These are phyloP conservation scores for Tichodroma muraria DNA, from an alignment of 2,113 vertebrate species.

Conservation along the genomic window DNA sequence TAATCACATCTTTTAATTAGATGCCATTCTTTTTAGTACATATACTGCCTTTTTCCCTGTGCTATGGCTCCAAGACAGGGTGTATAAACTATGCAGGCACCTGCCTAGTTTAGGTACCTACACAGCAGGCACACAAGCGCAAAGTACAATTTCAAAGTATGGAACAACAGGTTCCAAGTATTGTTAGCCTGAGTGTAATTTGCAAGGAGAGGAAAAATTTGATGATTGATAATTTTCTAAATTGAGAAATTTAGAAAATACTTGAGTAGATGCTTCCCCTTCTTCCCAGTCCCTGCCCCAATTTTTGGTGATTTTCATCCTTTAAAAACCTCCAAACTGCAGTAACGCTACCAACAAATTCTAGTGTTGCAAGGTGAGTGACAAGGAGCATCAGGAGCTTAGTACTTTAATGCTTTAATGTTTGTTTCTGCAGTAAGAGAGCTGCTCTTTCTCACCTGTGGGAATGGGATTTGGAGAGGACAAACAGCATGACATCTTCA, in stretches of 20 bases:
- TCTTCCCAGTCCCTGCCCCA: neutral
- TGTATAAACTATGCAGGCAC: neutral
- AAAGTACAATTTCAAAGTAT: neutral
- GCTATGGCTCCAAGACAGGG: neutral
- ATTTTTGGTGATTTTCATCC: neutral
- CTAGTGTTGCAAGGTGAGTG: neutral
- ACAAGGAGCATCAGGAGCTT: neutral
- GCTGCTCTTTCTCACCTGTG: neutral
- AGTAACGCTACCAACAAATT: neutral
- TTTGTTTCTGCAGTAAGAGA: neutral
- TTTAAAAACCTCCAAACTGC: neutral
- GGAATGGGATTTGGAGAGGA: neutral
- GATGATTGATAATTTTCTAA: neutral
- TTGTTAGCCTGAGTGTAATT: neutral
- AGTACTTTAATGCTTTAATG: neutral
- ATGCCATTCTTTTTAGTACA: neutral
- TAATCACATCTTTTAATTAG: neutral
- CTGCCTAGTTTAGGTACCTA: neutral
- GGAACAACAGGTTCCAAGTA: neutral
- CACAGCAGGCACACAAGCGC: neutral
- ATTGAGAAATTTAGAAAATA: neutral
- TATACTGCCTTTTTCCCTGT: neutral
- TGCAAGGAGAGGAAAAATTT: neutral
- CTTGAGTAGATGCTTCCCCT: neutral
- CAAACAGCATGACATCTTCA: neutral